A percentile compares a stretch with the other conserved stretches of the same genome.
phyloP scores from a whole-genome alignment of 2,797 vertebrate species.

The Argyrosomus regius region DNA sequence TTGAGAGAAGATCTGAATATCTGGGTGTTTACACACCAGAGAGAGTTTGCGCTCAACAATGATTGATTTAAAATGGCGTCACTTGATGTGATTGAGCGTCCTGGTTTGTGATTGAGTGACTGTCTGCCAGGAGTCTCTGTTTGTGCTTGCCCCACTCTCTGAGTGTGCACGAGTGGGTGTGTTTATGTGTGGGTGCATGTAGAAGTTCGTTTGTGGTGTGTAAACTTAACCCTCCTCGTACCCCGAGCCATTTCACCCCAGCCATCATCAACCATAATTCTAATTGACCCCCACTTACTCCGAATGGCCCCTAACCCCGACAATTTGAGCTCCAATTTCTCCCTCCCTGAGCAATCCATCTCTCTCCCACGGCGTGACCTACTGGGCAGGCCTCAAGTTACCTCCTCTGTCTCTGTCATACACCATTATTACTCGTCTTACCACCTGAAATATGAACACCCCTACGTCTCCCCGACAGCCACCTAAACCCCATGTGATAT shows the following conservation, averaged over 20 bases:
- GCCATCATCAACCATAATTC: slow-evolving; percentile 77
- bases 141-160: slow-evolving; percentile 51
- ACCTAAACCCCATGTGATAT: slow-evolving; percentile 46
- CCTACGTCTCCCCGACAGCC: slow-evolving; percentile 67
- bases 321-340: slow-evolving; percentile 79
- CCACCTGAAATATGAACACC: slow-evolving; percentile 79
- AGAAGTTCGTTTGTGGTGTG: slow-evolving; percentile 41
- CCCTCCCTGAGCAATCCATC: slow-evolving; percentile 76
- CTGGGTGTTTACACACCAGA: slow-evolving; percentile 39
- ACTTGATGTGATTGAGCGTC: slow-evolving; percentile 50
- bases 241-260: slow-evolving; percentile 56
- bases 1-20: slow-evolving; percentile 39
- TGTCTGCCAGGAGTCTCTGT: slow-evolving; percentile 55
- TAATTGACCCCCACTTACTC: slow-evolving; percentile 79
- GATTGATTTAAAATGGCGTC: slow-evolving; percentile 59
- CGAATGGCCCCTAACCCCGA: slow-evolving; percentile 66
- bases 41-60: slow-evolving; percentile 16
- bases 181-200: slow-evolving; percentile 38
- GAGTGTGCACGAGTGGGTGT: slow-evolving; percentile 17
- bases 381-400: slow-evolving; percentile 79
- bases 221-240: slow-evolving; percentile 48
- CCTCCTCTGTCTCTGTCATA: slow-evolving; percentile 80
- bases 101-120: slow-evolving; percentile 56
- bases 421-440: slow-evolving; percentile 76
- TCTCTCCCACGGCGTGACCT: slow-evolving; percentile 78